These are phyloP conservation scores for Nyctibius grandis DNA, from an alignment of 2,797 vertebrate genomes.

Conservation along the genomic window DNA sequence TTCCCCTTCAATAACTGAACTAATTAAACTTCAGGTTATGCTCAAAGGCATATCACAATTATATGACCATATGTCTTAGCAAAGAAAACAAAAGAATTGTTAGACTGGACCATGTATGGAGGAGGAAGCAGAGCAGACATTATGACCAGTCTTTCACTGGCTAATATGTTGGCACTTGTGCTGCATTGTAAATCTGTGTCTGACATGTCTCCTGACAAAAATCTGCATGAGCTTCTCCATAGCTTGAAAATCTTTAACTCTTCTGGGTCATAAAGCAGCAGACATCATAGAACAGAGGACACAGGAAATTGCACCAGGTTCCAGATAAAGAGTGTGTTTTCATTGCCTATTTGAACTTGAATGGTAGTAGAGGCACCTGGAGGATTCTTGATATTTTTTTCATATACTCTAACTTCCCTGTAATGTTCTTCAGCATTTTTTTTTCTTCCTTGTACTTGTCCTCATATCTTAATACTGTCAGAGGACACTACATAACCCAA, in stretches of 20 bases:
- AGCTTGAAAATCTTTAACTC: neutral
- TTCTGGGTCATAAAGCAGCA: neutral
- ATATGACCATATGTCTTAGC: neutral
- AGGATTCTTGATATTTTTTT: neutral
- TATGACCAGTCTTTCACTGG: neutral
- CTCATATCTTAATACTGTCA: neutral
- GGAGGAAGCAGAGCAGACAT: neutral
- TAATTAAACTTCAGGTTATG: neutral
- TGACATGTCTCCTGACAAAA: neutral
- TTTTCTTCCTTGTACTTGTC: neutral
- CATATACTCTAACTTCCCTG: neutral
- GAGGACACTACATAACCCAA: neutral
- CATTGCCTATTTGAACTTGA: neutral
- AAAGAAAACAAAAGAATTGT: neutral
- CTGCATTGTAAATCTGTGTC: neutral
- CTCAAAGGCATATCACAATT: neutral
- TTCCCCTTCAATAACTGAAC: neutral
- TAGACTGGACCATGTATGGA: neutral
- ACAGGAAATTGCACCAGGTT: neutral
- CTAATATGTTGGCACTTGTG: neutral
- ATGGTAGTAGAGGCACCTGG: neutral
- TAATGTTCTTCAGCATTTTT: neutral
- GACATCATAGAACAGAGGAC: neutral
- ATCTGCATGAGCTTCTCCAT: neutral
- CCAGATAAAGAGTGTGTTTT: neutral